Evolutionary conservation across 2,888 invertebrate genomes (phyloP), one percentile per base, ranked within the genome.

Genomic region (Pachymerium ferrugineum): DNA sequence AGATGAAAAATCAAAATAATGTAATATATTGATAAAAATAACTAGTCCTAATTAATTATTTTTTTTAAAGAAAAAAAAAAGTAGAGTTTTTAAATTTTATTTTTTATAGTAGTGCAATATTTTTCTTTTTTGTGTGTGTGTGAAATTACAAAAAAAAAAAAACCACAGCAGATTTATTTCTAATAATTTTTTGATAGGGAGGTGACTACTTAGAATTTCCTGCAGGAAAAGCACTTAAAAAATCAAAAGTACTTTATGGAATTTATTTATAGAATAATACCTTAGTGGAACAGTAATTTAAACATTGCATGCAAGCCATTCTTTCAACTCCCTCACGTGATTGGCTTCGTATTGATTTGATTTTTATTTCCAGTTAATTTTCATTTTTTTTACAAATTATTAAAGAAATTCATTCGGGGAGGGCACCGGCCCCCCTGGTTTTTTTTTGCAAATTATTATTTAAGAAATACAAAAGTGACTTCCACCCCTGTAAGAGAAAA

Each of bases 181-280:
- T 47, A 14, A 10, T 25, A 22, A 28, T 25, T 28, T 62, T 8
- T n/a, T 4, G 25, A 25, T 28, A 28, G 62, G 62, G 62, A 62
- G 62, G 25, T n/a, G 28, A n/a, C n/a, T n/a, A 62, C 62, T 62
- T 62, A 62, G 62, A 62, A 62, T 62, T 62, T 62, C 62, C 62
- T 62, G 62, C 62, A 62, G 62, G 38, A 62, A 62, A 62, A 62
- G 62, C 62, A 62, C 62, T 62, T 62, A 62, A 62, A 62, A 62
- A 62, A 62, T 62, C 62, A 62, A 62, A 62, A 62, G 62, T 62
- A 62, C 62, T 62, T 62, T 62, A 62, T 62, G 62, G 62, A 62
- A 62, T 62, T 62, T 62, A 62, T 62, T 62, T 62, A 62, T 62
- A 62, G 62, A 62, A 62, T 62, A 62, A 62, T 62, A 62, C 62